These are phyloP conservation scores for Cantharis flavilabris DNA, from an alignment of 2,888 invertebrate genomes.

Conservation along the genomic window DNA sequence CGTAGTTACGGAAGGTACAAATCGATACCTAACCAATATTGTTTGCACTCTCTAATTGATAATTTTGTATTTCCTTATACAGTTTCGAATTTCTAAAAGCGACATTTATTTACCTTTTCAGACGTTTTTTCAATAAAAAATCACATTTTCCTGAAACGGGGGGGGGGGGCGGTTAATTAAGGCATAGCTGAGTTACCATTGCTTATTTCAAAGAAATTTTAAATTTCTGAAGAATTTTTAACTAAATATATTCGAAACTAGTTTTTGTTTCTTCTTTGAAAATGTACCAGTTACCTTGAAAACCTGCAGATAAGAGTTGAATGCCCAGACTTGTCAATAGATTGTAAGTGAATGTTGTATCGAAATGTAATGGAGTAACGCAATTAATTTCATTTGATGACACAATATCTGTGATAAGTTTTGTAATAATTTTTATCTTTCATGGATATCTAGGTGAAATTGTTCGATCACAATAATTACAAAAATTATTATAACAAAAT, in stretches of 20 bases:
- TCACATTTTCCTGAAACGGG: too few species aligned
- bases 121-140: too few species aligned
- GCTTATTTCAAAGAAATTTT: too few species aligned
- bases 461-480: too few species aligned
- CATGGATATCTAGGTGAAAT: neutral
- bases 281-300: conserved; percentile 21
- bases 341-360: neutral
- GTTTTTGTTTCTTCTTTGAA: conserved; percentile 9
- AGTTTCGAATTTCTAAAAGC: neutral
- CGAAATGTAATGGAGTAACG: neutral
- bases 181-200: too few species aligned
- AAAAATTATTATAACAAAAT: too few species aligned
- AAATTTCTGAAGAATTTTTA: too few species aligned
- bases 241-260: neutral
- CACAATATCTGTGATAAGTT: neutral
- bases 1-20: neutral
- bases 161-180: too few species aligned
- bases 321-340: conserved; percentile 10
- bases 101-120: neutral
- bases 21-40: neutral
- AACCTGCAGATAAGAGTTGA: conserved; percentile 16
- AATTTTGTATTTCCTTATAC: neutral
- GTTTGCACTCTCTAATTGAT: neutral
- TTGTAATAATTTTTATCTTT: neutral
- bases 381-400: neutral